Conservation (phyloP, 2,113 vertebrate genomes). For the Stigmatopora nigra region DNA sequence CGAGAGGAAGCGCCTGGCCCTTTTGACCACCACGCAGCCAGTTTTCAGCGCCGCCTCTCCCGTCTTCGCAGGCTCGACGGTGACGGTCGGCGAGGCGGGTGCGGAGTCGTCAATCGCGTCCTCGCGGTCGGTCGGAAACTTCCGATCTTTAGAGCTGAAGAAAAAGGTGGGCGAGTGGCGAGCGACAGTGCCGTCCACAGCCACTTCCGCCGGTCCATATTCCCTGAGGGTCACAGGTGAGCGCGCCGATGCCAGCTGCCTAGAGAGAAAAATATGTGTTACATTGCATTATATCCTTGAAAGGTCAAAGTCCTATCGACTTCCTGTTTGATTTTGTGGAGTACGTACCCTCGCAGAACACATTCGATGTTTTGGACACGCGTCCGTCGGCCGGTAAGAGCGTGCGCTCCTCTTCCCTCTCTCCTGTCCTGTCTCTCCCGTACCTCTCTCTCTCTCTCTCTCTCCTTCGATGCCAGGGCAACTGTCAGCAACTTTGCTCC, state of each 20-base stretch:
- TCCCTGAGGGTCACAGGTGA: slow-evolving; percentile 56
- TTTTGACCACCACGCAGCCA: too few species aligned
- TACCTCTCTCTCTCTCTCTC: neutral
- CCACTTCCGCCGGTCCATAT: slow-evolving; percentile 28
- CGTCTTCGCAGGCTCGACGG: neutral
- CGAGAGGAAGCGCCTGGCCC: too few species aligned
- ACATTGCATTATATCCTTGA: neutral
- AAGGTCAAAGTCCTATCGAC: slow-evolving; percentile 53
- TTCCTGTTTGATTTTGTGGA: slow-evolving; percentile 58
- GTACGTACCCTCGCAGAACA: slow-evolving; percentile 5
- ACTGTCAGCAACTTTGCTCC: neutral
- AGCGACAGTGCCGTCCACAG: slow-evolving; percentile 33
- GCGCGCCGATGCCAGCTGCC: neutral
- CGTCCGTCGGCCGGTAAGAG: slow-evolving; percentile 47
- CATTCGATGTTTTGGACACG: slow-evolving; percentile 34
- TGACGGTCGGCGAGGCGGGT: too few species aligned
- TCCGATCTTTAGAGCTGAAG: slow-evolving; percentile 35
- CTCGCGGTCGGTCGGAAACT: slow-evolving; percentile 43
- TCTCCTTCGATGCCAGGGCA: too few species aligned
- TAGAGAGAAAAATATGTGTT: neutral
- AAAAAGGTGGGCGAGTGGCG: slow-evolving; percentile 45
- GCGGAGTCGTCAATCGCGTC: slow-evolving; percentile 20
- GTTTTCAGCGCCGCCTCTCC: too few species aligned
- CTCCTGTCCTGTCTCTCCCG: too few species aligned
- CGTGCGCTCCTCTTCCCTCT: too few species aligned